Conservation (phyloP, 2,888 invertebrate genomes). For the Lycocerus yunnanus region DNA sequence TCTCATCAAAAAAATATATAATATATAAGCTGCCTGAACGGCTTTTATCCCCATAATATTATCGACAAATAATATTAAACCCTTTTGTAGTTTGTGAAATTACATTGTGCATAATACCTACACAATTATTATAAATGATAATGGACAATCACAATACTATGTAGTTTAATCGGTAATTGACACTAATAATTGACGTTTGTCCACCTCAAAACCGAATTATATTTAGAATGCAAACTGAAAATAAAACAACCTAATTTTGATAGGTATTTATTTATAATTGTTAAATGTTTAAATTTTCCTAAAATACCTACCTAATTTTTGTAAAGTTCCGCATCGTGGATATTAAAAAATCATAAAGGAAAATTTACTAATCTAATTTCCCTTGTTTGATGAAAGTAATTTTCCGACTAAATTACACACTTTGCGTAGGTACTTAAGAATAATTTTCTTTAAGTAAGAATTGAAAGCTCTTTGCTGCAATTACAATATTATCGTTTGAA, state of each 20-base stretch:
- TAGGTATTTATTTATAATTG: neutral
- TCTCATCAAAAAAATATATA: neutral
- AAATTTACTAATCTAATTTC: neutral
- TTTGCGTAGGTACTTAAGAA: neutral
- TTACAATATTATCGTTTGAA: neutral
- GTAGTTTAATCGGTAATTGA: neutral
- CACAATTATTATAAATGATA: no score
- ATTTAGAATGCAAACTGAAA: neutral
- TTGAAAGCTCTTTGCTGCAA: neutral
- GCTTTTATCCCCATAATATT: neutral
- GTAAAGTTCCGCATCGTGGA: neutral
- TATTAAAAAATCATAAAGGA: neutral
- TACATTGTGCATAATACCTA: no score
- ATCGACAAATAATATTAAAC: neutral
- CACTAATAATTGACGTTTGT: neutral
- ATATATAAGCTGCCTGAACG: neutral
- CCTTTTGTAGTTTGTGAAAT: no score
- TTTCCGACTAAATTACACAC: neutral
- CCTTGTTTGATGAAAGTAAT: neutral
- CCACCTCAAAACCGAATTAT: neutral
- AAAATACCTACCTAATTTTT: neutral
- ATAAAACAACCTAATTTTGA: neutral
- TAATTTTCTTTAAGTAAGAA: neutral
- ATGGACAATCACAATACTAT: neutral
- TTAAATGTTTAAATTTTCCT: neutral